Evolutionary conservation across 1,140 invertebrate genomes (phyloP), one percentile per base, ranked within the genome.

Genomic region (Leptopilina boulardi): DNA sequence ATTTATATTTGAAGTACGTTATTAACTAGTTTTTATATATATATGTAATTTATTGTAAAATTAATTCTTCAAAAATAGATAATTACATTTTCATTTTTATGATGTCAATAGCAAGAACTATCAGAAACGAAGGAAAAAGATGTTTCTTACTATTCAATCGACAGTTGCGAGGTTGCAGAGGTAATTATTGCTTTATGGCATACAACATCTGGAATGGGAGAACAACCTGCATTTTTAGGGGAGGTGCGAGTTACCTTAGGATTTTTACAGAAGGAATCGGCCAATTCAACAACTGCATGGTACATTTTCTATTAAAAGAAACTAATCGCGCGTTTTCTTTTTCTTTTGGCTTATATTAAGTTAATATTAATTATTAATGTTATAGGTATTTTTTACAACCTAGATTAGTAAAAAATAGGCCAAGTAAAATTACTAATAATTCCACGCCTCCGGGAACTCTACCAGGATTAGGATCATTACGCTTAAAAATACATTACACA

Each of bases 331-430:
- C 9, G 1, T 42, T 11, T 42, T 42, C 9, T 9, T 38, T 38
- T 38, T 9, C 9, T 38, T 38, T 3, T 38, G 9, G 3, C 9
- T 38, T 38, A 4, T 38, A 38, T 4, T 9, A 38, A 38, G 3
- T 13, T 73, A 47, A 18, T 51, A 18, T n/a, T 13, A 30, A 4
- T 15, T 51, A 34, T 13, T 41, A 71, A 81, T 70, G 79, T 77
- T n/a, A 18, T 81, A 96, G 95, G 95, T 98, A 97, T 89, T 97
- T 96, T 87, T 90, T 98, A 10, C 95, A 96, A 85, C 96, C 96
- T 2, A 92, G 95, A 71, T 92, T 93, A 59, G 91, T 92, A 41
- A 92, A 92, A 84, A 91, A 93, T 80, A 88, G 93, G 77, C 94
- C 93, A 71, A 92, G 91, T 71, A 90, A 89, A 80, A 91, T 94